These are phyloP conservation scores for Azemiops feae DNA, from an alignment of 2,113 vertebrate species.

Conservation along the genomic window DNA sequence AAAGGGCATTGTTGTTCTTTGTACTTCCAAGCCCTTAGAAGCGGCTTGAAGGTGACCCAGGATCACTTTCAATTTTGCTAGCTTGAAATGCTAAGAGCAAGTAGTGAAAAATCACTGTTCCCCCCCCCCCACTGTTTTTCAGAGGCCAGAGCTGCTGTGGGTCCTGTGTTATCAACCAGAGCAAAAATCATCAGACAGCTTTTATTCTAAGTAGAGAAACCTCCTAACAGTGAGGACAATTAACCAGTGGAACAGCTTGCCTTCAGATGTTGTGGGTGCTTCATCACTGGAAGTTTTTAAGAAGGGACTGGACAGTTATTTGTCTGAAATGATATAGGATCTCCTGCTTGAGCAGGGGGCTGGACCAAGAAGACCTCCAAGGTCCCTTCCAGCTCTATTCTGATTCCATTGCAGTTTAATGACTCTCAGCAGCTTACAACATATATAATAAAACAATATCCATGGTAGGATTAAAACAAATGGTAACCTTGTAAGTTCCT, in stretches of 20 bases:
- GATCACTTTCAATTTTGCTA: background rate
- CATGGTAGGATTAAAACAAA: background rate
- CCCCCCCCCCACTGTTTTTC: background rate
- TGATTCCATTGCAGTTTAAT: background rate
- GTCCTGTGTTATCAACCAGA: background rate
- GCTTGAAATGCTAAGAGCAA: background rate
- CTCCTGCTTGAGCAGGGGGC: too few species aligned
- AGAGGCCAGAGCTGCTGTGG: background rate
- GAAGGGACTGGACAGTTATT: too few species aligned
- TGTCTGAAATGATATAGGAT: too few species aligned
- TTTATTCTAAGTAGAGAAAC: background rate
- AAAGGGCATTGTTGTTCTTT: background rate
- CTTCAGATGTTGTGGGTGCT: too few species aligned
- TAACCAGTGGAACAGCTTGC: too few species aligned
- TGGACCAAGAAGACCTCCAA: too few species aligned
- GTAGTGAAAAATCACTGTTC: background rate
- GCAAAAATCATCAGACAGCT: background rate
- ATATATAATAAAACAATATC: background rate
- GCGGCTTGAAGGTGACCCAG: background rate
- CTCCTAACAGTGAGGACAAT: too few species aligned
- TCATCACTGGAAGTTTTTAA: too few species aligned
- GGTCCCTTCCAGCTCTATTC: background rate
- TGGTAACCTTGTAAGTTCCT: background rate
- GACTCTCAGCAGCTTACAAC: background rate
- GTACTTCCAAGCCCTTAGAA: background rate